Conservation (phyloP, 2,113 vertebrate species). For the Mus musculus region GRCm39 chr12:118626501-118627000, state of each 20-base stretch:
- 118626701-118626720: slow-evolving; percentile 81
- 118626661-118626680: slow-evolving; percentile 79
- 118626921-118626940: slow-evolving; percentile 65
- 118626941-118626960: slow-evolving; percentile 46
- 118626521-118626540: slow-evolving; percentile 77
- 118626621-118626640: slow-evolving; percentile 80
- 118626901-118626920: slow-evolving; percentile 67
- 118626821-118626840: slow-evolving; percentile 73
- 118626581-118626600: slow-evolving; percentile 83
- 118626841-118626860: not conserved
- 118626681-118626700: slow-evolving; percentile 86
- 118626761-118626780: slow-evolving; percentile 71
- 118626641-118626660: slow-evolving; percentile 85
- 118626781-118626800: slow-evolving; percentile 63
- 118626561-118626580: slow-evolving; percentile 44
- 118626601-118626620: slow-evolving; percentile 83
- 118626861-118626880: slow-evolving; percentile 12
- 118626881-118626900: slow-evolving; percentile 71
- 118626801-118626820: slow-evolving; percentile 70
- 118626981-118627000: not conserved
- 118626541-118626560: slow-evolving; percentile 72
- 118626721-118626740: slow-evolving; percentile 80
- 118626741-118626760: slow-evolving; percentile 79
- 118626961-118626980: slow-evolving; percentile 43
- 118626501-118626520: slow-evolving; percentile 75